Percentiles rank a stretch among this genome's conserved stretches.
phyloP scores from a whole-genome alignment of 2,113 vertebrate species.

The Cnemophilus loriae region DNA sequence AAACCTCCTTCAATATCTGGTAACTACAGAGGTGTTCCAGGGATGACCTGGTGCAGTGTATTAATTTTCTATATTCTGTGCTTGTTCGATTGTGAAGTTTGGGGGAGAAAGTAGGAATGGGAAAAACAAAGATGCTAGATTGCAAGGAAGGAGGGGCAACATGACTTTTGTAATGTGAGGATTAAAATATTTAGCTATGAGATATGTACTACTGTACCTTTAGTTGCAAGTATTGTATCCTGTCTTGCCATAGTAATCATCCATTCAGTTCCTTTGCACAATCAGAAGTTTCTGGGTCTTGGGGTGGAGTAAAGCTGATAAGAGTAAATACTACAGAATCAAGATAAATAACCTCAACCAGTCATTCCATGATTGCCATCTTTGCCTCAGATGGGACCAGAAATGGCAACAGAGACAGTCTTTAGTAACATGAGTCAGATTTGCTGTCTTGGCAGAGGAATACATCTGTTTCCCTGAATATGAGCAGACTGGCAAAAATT shows the following conservation, averaged over 20 bases:
- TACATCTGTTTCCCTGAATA: neutral
- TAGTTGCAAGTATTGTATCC: neutral
- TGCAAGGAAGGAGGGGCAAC: neutral
- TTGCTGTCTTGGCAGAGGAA: neutral
- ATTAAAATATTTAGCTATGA: neutral
- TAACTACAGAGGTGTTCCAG: neutral
- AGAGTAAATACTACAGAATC: neutral
- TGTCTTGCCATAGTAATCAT: neutral
- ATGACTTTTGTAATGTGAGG: neutral
- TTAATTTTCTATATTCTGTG: neutral
- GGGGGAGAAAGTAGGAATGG: neutral
- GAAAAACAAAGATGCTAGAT: neutral
- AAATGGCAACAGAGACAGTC: neutral
- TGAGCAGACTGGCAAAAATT: neutral
- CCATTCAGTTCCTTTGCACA: neutral
- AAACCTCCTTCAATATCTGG: neutral
- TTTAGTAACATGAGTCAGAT: neutral
- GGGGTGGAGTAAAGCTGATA: neutral
- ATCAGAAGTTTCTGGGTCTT: neutral
- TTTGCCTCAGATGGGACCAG: neutral
- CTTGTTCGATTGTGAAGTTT: neutral
- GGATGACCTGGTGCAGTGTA: neutral
- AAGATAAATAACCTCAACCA: neutral
- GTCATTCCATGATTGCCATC: rapidly evolving
- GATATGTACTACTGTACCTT: neutral